Base-by-base conservation (phyloP, 1,140 invertebrate genomes). In the Nautilus pompilius region DNA sequence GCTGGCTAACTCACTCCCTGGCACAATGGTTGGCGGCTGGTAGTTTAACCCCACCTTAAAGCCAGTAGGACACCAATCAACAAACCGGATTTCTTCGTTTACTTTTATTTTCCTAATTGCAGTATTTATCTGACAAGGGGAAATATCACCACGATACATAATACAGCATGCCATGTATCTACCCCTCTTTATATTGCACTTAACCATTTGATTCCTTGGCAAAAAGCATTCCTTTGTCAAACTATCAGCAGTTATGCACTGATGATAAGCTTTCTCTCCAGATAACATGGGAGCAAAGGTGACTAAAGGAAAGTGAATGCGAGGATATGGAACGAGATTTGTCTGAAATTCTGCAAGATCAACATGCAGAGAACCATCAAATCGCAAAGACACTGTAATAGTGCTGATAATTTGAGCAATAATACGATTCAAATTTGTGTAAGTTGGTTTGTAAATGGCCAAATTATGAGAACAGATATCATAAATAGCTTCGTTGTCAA, bases 151-250 rank as follows among this genome's bases (percentile, higher is more conserved):
- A 60, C 69, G 59, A 32, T 70, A 71, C 28, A 71, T 57, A 46
- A 71, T 32, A 60, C 41, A 58, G 29, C 45, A 49, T 8, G 58
- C 54, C 54, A 60, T 53, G 49, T 53, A 53, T 53, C 24, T 94
- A 60, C 91, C 92, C 80, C 91, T 89, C 70, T 91, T 86, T 15
- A 92, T 91, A 80, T 93, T 91, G 80, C 92, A 93, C 81, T 93
- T 94, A 17, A 94, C 91, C 90, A 94, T 93, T 86, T 93, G 92
- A 84, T 93, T 94, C 70, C 89, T 88, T 34, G 91, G 90, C 79
- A 93, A 91, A 83, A 93, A 93, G 82, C 91, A 93, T 13, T 90
- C 88, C 67, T 75, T 77, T 41, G 75, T 81, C 59, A 94, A 93
- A 79, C 94, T 92, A 36, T 89, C 88, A 17, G 94, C 80, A 15